Percentiles rank a stretch among this genome's conserved stretches.
These are phyloP conservation scores for Clepsis dumicolana DNA, from an alignment of 2,888 invertebrate genomes.

Conservation along the genomic window DNA sequence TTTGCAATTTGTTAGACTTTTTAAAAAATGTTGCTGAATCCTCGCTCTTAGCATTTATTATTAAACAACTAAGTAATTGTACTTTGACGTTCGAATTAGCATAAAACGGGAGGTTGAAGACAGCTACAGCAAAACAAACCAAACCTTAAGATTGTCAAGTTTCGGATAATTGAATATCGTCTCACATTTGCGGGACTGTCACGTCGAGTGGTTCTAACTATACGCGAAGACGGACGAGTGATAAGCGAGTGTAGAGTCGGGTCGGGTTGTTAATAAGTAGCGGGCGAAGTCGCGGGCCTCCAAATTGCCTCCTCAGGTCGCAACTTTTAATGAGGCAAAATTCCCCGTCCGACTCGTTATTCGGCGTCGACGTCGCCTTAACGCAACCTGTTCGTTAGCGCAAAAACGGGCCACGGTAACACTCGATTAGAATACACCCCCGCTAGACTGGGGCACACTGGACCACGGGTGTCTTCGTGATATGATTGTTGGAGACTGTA, in stretches of 20 bases:
- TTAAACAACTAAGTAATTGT: too few relatives aligned
- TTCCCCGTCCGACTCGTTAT: conserved; percentile 76
- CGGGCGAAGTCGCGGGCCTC: conserved; percentile 71
- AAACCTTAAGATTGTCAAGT: neutral
- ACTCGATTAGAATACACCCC: conserved; percentile 85
- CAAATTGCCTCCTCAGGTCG: conserved; percentile 84
- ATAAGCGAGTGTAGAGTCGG: conserved; percentile 62
- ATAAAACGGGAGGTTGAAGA: neutral
- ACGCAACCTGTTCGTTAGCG: conserved; percentile 85
- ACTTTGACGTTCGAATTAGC: neutral
- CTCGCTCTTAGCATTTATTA: too few relatives aligned
- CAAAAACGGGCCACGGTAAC: conserved; percentile 85
- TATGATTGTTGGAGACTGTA: neutral
- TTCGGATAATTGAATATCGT: conserved; percentile 41
- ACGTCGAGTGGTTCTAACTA: conserved; percentile 47
- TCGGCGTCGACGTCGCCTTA: conserved; percentile 77
- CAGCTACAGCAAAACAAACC: neutral
- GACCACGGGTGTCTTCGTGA: conserved; percentile 45
- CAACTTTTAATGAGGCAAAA: conserved; percentile 86
- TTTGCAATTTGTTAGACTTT: neutral
- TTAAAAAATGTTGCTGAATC: too few relatives aligned
- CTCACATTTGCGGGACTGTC: conserved; percentile 50
- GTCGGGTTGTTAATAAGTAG: conserved; percentile 77
- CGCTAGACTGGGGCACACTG: conserved; percentile 64
- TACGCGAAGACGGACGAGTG: conserved; percentile 29